A percentile compares a stretch with the other conserved stretches of the same genome.
Evolutionary conservation across 2,113 vertebrate species (phyloP).

Genomic region (Odobenus rosmarus): DNA sequence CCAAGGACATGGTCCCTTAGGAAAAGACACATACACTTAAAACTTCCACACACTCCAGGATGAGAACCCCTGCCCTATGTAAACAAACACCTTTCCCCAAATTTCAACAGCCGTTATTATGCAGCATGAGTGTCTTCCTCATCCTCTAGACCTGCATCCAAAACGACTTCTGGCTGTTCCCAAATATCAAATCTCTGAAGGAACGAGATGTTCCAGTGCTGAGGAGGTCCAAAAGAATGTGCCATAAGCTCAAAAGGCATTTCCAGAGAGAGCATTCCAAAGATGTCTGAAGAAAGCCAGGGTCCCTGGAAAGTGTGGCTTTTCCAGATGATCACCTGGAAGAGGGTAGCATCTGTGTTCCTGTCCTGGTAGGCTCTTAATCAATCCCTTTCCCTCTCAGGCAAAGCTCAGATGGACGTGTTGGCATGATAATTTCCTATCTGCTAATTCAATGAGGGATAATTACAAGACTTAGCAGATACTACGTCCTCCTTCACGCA

Average conservation of each 20-base stretch:
- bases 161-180: constrained; percentile 34
- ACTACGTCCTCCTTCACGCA: background rate
- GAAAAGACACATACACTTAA: background rate
- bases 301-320: background rate
- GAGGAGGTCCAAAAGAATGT: constrained; percentile 52
- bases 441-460: background rate
- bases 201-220: constrained; percentile 55
- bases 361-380: background rate
- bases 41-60: background rate
- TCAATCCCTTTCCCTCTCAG: background rate
- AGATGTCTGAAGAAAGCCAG: constrained; percentile 52
- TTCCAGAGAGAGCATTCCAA: constrained; percentile 63
- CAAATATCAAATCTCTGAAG: constrained; percentile 45
- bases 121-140: background rate
- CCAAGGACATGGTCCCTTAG: background rate
- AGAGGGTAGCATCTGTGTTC: background rate
- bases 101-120: background rate
- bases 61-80: background rate
- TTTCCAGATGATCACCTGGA: constrained; percentile 21
- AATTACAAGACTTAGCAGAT: constrained; percentile 8
- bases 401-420: background rate
- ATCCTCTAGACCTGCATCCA: constrained; percentile 24
- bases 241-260: background rate
- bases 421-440: background rate
- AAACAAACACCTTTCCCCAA: background rate